Conservation (phyloP, 2,888 invertebrate genomes). For the Melieria omissa region DNA sequence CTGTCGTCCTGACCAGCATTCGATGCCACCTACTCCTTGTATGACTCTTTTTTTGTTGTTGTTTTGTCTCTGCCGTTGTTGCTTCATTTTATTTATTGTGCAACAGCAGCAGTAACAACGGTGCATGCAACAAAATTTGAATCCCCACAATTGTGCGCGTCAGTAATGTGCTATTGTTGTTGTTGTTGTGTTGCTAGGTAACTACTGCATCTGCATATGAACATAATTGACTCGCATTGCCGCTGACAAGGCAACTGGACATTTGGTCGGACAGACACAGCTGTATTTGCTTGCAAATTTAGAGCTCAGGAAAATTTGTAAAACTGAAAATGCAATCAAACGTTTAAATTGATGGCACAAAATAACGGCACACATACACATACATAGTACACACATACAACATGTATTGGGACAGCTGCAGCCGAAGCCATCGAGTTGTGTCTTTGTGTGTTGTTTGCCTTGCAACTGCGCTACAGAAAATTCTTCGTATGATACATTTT, state of each 20-base stretch:
- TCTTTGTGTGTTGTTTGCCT: too few relatives aligned
- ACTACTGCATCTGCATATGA: too few relatives aligned
- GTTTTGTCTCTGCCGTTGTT: slow-evolving; percentile 1
- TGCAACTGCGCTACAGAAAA: too few relatives aligned
- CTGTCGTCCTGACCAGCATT: too few relatives aligned
- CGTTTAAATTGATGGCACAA: slow-evolving; percentile 18
- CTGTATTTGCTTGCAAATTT: slow-evolving; percentile 7
- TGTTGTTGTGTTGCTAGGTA: neutral
- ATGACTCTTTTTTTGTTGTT: neutral
- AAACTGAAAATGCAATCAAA: slow-evolving; percentile 25
- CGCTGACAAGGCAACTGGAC: too few relatives aligned
- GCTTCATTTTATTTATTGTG: neutral
- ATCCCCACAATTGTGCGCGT: neutral
- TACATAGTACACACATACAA: too few relatives aligned
- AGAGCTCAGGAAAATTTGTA: slow-evolving; percentile 9
- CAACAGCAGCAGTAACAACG: neutral
- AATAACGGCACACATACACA: too few relatives aligned
- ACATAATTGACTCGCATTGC: too few relatives aligned
- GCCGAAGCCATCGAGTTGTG: too few relatives aligned
- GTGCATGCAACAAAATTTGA: slow-evolving; percentile 2
- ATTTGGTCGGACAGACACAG: neutral
- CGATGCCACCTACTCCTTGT: neutral
- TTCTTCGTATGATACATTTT: too few relatives aligned
- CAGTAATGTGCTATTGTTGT: neutral
- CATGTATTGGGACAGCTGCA: too few relatives aligned